These are phyloP conservation scores for Bombus ignitus DNA, from an alignment of 1,140 invertebrate species.

Conservation along the genomic window DNA sequence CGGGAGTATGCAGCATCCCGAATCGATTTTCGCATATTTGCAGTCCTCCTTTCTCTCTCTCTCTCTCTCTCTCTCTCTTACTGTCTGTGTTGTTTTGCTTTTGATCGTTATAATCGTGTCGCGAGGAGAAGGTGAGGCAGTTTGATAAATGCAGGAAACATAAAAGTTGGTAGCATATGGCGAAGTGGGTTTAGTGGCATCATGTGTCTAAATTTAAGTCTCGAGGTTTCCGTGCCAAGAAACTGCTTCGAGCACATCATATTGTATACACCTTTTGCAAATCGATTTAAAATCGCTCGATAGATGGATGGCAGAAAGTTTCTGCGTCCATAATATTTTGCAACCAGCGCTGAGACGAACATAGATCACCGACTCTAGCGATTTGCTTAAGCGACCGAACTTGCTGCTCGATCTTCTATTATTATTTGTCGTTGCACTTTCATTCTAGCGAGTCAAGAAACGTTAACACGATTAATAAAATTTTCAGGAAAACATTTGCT, in stretches of 20 bases:
- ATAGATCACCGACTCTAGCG: background rate
- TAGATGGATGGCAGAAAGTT: background rate
- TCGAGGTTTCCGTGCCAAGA: slow-evolving; percentile 37
- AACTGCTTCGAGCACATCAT: slow-evolving; percentile 25
- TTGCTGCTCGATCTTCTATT: background rate
- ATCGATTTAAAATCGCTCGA: slow-evolving; percentile 32
- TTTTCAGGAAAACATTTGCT: too few relatives aligned
- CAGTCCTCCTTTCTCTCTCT: background rate
- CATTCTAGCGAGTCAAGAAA: background rate
- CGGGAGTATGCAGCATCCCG: background rate
- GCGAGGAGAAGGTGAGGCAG: background rate
- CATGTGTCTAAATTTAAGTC: slow-evolving; percentile 47
- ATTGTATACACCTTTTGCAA: slow-evolving; percentile 40
- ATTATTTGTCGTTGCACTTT: background rate
- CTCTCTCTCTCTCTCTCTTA: too few relatives aligned
- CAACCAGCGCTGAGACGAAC: background rate
- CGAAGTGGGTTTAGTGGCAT: slow-evolving; percentile 43
- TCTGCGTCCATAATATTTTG: background rate
- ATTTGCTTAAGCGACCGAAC: too few relatives aligned
- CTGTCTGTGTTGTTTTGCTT: background rate
- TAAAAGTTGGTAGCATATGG: slow-evolving; percentile 39
- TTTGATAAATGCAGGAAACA: slow-evolving; percentile 36
- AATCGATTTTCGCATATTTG: slow-evolving; percentile 24
- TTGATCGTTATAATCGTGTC: slow-evolving; percentile 1
- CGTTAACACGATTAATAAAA: too few relatives aligned